Base-by-base conservation (phyloP, 2,888 invertebrate species). In the Leucophora obtusa region DNA sequence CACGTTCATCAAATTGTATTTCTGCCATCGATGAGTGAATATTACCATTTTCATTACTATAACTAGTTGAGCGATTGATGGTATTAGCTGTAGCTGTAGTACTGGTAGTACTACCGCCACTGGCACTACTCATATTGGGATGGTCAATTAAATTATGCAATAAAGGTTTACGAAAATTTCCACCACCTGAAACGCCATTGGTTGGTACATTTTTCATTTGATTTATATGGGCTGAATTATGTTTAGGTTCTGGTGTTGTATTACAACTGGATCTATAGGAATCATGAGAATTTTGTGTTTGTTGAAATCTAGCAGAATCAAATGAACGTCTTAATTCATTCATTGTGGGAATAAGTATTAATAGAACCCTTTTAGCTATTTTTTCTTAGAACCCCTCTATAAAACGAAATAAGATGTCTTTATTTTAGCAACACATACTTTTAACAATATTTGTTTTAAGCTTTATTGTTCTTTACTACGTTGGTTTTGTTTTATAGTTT, bases 1-100 rank as follows among this genome's bases (percentile, higher is more conserved):
- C 89, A 51, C 89, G 88, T 47, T 89, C 90, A 70, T 89, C 89
- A 71, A 85, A 86, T 50, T 84, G 83, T 70, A 89, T 85, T 63
- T 88, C 88, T 28, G 75, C 72, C 47, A 54, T 54, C 54, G 76
- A 70, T 17, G 58, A 62, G 18, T 59, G 60, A 10, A 63, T 50
- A 53, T 74, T 77, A 15, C 79, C 75, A 56, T 82, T 82, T 38
- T 71, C 79, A 47, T 69, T 68, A 15, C 17, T 60, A 63, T 68
- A 69, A 17, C 70, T 56, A 17, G 77, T 76, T 51, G 72, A 75
- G n/a, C 70, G 79, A 5, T 79, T 79, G 10, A 73, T 78, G 8
- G 28, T 79, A 66, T 69, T 82, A 24, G 24, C 82, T 72, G 35
- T 86, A 78, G n/a, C 86, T 82, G 63, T 87, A 53, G 85, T 87